phyloP scores from a whole-genome alignment of 2,113 vertebrate genomes.

The Callaeas wilsoni region DNA sequence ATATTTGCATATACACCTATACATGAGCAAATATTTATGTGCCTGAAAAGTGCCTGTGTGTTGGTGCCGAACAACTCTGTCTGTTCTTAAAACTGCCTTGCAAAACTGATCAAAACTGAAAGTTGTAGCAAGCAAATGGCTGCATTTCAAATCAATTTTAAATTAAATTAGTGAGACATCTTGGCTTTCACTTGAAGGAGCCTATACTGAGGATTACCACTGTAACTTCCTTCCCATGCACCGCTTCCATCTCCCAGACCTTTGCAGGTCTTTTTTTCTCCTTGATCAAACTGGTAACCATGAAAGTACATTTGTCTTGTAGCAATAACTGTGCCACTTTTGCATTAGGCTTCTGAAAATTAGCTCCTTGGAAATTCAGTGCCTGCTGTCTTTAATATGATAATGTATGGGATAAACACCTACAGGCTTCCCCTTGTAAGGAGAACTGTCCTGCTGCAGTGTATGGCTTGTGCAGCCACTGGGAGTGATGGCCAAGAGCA shows the following conservation, averaged over 20 bases:
- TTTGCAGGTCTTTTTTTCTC: background rate
- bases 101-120: background rate
- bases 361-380: background rate
- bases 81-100: background rate
- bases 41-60: background rate
- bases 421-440: background rate
- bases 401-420: background rate
- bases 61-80: background rate
- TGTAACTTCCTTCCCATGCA: background rate
- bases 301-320: fast-evolving
- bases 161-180: background rate
- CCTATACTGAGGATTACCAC: background rate
- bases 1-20: fast-evolving
- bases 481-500: background rate
- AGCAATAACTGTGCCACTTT: background rate
- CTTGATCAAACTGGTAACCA: background rate
- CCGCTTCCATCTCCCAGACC: background rate
- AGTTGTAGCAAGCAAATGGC: background rate
- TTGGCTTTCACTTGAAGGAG: background rate
- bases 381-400: background rate
- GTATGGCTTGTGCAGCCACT: background rate
- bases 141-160: background rate
- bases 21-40: background rate
- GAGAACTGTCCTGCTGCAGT: background rate
- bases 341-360: background rate